Conservation (phyloP, 1,140 invertebrate genomes). For the Cyclina sinensis region DNA sequence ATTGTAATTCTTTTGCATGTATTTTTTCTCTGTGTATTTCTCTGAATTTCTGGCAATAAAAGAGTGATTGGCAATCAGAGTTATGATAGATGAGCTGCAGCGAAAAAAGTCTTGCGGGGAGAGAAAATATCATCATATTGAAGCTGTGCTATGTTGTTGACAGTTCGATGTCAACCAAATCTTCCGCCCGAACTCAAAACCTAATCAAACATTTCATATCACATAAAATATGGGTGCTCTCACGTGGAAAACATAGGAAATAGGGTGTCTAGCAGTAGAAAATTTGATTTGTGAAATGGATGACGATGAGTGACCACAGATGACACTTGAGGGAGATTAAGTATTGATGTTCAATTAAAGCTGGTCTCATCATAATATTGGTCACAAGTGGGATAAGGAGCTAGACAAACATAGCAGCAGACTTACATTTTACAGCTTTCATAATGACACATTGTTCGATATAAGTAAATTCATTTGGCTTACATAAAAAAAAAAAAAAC, state of each 20-base stretch:
- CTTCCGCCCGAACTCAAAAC: conserved; percentile 34
- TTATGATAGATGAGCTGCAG: conserved; percentile 40
- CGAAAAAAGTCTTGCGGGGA: background rate
- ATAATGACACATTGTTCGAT: no score
- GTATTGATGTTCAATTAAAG: conserved; percentile 55
- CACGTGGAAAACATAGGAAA: conserved; percentile 65
- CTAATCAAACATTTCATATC: conserved; percentile 58
- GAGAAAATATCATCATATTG: conserved; percentile 51
- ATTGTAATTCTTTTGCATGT: no score
- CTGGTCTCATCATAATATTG: background rate
- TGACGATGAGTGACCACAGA: conserved; percentile 55
- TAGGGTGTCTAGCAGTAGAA: conserved; percentile 68
- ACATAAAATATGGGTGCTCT: conserved; percentile 24
- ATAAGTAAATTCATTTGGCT: no score
- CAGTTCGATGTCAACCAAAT: conserved; percentile 50
- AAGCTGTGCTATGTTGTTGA: background rate
- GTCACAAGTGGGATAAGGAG: no score
- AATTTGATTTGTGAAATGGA: conserved; percentile 67
- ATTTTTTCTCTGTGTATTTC: background rate
- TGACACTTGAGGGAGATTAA: conserved; percentile 58
- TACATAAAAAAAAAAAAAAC: no score
- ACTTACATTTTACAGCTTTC: no score
- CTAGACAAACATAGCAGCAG: no score
- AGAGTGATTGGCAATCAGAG: conserved; percentile 13
- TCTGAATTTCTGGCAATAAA: background rate